Evolutionary conservation across 1,140 invertebrate species (phyloP), one percentile per base, ranked within the genome.

Genomic region (Bathynomus jamesi): DNA sequence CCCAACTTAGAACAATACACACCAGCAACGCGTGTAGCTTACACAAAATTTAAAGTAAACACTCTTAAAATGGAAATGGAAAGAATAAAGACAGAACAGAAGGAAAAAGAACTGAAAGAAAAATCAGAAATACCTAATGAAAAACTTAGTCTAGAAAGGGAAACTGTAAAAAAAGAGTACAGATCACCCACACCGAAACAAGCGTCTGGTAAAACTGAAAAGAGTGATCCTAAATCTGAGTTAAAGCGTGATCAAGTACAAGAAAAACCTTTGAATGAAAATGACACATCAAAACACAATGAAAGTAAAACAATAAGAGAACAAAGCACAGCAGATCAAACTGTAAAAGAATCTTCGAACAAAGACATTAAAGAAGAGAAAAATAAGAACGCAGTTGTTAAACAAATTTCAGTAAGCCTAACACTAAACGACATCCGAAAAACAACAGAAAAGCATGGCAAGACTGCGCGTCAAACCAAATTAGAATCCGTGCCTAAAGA

Each of bases 31-130:
- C 70, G 76, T 17, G 66, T 77, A 24, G 78, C 78, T 13, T 78
- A 78, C n/a, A 76, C 78, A 46, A 78, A 72, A 53, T 78, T 78
- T 65, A 78, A 78, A 68, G 72, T 73, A 27, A 76, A 69, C n/a
- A 77, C 70, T 8, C 64, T 71, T 28, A 75, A 77, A 65, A 75
- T 61, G 62, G 71, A 71, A 65, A 75, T 69, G 68, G 69, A 70
- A 53, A 78, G 65, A 64, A 30, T 69, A 61, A 67, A 65, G 29
- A 17, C 31, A 5, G 10, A 27, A 29, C 32, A 73, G 27, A 11
- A 75, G 27, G 64, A 75, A 60, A 71, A 40, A 24, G 69, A 24
- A 28, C 28, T 30, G 4, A 69, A 76, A 28, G 28, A 67, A 64
- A 77, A 75, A 61, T 62, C 67, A 3, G 28, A 27, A 11, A 28